Conservation (phyloP, 1,140 invertebrate genomes). For the Adoxophyes honmai region DNA sequence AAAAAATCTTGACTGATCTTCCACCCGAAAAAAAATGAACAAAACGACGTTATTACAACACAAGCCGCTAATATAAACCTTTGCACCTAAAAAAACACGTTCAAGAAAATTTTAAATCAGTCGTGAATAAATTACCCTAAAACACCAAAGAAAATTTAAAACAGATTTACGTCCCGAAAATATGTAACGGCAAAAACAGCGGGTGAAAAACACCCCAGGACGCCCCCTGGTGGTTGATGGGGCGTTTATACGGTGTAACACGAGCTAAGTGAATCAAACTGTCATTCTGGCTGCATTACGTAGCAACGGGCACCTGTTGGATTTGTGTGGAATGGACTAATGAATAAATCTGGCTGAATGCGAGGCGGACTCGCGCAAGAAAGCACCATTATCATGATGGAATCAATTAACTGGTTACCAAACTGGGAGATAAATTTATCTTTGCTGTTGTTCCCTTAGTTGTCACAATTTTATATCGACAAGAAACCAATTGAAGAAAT, state of each 20-base stretch:
- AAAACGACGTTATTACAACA: background rate
- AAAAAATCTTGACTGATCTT: too few species aligned
- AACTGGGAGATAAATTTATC: too few species aligned
- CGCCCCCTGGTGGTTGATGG: conserved; percentile 39
- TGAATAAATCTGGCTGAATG: too few species aligned
- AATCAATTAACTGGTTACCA: too few species aligned
- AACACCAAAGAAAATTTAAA: conserved; percentile 7
- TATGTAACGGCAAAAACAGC: background rate
- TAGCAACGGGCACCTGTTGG: conserved; percentile 17
- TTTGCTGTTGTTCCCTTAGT: too few species aligned
- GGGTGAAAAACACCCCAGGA: conserved; percentile 30
- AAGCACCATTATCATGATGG: too few species aligned
- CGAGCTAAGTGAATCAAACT: conserved; percentile 74
- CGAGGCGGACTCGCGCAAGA: too few species aligned
- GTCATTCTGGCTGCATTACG: conserved; percentile 67
- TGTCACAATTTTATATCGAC: too few species aligned
- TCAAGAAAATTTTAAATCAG: conserved; percentile 7
- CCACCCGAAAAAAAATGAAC: background rate
- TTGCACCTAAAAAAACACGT: conserved; percentile 3
- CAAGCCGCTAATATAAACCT: background rate
- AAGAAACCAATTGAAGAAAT: too few species aligned
- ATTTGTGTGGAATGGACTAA: conserved; percentile 28
- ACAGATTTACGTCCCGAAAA: conserved; percentile 10
- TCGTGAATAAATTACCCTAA: conserved; percentile 14
- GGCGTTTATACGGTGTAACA: conserved; percentile 67